A percentile compares a stretch with the other conserved stretches of the same genome.
phyloP scores from a whole-genome alignment of 2,113 vertebrate genomes.

The Eublepharis macularius region DNA sequence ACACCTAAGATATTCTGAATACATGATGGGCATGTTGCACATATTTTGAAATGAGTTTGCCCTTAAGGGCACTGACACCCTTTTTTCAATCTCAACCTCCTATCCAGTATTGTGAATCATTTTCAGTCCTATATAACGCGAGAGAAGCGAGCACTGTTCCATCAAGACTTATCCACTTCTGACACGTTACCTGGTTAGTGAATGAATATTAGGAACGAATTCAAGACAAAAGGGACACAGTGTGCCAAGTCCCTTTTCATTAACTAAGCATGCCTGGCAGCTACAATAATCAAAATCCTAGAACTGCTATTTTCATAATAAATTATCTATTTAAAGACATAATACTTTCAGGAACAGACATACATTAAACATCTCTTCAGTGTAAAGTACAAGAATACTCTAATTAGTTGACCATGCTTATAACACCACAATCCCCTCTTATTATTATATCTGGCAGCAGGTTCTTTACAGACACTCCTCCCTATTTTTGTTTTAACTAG shows the following conservation, averaged over 20 bases:
- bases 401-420: not conserved
- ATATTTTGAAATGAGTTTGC: not conserved
- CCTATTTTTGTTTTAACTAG: too few relatives aligned
- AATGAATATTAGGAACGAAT: not conserved
- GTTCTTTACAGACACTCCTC: too few relatives aligned
- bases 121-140: not conserved
- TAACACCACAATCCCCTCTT: too few relatives aligned
- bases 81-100: not conserved
- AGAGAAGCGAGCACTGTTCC: not conserved
- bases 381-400: not conserved
- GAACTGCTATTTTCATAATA: not conserved
- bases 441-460: too few relatives aligned
- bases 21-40: not conserved
- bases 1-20: not conserved
- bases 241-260: not conserved
- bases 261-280: not conserved
- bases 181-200: not conserved
- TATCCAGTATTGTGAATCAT: not conserved
- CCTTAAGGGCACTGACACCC: not conserved
- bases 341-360: not conserved
- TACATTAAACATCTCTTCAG: not conserved
- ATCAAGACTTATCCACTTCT: not conserved
- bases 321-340: not conserved
- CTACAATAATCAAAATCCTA: too few relatives aligned
- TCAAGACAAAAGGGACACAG: not conserved